Evolutionary conservation across 2,888 invertebrate genomes (phyloP), one percentile per base, ranked within the genome.

Genomic region (Pteria penguin): DNA sequence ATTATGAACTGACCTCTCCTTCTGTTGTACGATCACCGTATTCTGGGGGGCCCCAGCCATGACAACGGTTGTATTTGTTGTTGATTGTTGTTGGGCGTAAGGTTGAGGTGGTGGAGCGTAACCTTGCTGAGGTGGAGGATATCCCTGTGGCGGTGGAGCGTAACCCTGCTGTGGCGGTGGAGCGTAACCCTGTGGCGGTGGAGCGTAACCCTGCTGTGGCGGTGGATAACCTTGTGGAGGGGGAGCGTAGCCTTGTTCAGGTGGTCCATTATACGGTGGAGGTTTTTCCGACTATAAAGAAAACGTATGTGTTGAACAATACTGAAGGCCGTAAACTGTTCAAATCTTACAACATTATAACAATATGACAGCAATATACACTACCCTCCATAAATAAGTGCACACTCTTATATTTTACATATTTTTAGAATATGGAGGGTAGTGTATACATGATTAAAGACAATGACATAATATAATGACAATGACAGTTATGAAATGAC

Each of bases 161-260:
- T 72, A 66, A 1, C 57, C 57, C 45, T 45, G 45, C 8, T 72
- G 72, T 45, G 29, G 66, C 2, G 72, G 72, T 29, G 72, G 63
- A 18, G 36, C 22, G n/a, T 69, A 69, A 14, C 60, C 60, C 8
- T 72, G 72, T 58, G 22, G 66, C 8, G 72, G 72, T n/a, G 72
- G 63, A 14, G 36, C 22, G 18, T 54, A 5, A 31, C 60, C 8
- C 18, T 45, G 66, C 45, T 45, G n/a, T n/a, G n/a, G n/a, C n/a
- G n/a, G n/a, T n/a, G n/a, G n/a, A n/a, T n/a, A 65, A 11, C 32
- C 54, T 52, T 65, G 66, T n/a, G 65, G 72, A 26, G 63, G 63
- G 24, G 62, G 71, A 26, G 71, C 62, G 33, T 71, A 71, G n/a
- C 54, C 66, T 22, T 33, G 63, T 4, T 18, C n/a, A n/a, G n/a